phyloP scores from a whole-genome alignment of 2,113 vertebrate genomes.

The Archilochus colubris region DNA sequence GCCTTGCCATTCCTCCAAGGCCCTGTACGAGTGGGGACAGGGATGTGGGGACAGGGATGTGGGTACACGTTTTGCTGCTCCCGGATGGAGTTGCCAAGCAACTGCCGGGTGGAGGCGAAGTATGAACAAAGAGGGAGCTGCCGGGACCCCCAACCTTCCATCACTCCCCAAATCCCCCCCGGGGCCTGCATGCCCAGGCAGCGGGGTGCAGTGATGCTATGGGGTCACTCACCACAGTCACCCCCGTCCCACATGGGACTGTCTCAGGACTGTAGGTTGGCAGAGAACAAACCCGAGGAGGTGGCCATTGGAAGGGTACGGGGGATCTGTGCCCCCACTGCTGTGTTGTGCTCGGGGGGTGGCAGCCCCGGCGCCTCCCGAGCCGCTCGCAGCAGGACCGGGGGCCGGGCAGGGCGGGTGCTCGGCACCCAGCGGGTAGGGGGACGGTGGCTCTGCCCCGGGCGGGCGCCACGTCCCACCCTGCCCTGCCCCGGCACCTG shows the following conservation, averaged over 20 bases:
- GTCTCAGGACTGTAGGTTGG: background rate
- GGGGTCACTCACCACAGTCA: rapidly evolving
- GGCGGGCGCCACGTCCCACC: background rate
- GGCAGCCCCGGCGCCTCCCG: background rate
- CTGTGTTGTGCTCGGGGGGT: rapidly evolving
- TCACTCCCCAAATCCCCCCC: background rate
- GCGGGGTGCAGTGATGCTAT: rapidly evolving
- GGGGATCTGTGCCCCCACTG: background rate
- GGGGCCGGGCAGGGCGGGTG: background rate
- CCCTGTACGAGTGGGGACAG: background rate
- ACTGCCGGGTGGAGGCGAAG: slow-evolving; percentile 72
- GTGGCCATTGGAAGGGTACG: background rate
- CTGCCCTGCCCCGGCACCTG: slow-evolving; percentile 7
- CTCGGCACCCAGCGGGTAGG: background rate
- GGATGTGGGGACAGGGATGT: background rate
- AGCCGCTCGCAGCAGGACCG: rapidly evolving
- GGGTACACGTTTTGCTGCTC: background rate
- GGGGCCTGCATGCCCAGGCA: background rate
- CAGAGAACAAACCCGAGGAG: rapidly evolving
- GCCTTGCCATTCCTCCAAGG: background rate
- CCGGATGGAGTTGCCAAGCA: slow-evolving; percentile 79
- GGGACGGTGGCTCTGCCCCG: background rate
- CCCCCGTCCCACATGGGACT: rapidly evolving
- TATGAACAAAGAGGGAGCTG: slow-evolving; percentile 38
- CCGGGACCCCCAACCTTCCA: background rate